A percentile compares a stretch with the other conserved stretches of the same genome.
These are phyloP conservation scores for Nannoperca australis DNA, from an alignment of 2,797 vertebrate genomes.

Conservation along the genomic window DNA sequence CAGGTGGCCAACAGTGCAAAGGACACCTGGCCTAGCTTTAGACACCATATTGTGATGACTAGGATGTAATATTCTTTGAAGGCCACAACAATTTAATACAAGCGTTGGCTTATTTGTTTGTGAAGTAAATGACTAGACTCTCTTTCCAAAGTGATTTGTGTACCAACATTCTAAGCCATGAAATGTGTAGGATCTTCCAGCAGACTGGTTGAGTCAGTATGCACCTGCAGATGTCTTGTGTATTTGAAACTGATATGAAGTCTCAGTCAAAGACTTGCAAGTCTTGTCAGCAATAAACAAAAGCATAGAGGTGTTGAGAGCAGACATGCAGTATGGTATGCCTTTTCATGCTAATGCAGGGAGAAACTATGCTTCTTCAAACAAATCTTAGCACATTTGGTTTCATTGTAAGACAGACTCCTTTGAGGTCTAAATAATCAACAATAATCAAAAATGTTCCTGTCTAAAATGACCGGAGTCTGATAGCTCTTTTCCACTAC, in stretches of 20 bases:
- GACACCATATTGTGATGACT: background rate
- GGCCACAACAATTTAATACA: background rate
- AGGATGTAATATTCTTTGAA: background rate
- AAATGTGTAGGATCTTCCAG: background rate
- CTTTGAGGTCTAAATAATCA: background rate
- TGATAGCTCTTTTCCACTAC: background rate
- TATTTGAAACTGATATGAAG: conserved; percentile 23
- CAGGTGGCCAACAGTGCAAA: background rate
- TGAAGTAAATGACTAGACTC: background rate
- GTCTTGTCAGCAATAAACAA: conserved; percentile 40
- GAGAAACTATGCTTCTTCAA: background rate
- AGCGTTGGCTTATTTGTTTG: background rate
- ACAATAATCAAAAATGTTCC: no score
- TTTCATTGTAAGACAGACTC: background rate
- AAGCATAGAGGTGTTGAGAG: conserved; percentile 21
- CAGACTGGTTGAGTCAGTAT: conserved; percentile 30
- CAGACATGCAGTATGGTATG: conserved; percentile 31
- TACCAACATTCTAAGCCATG: background rate
- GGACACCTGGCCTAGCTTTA: background rate
- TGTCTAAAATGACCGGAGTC: background rate
- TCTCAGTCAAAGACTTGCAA: conserved; percentile 4
- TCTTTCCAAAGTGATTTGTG: background rate
- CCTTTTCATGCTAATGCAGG: conserved; percentile 13
- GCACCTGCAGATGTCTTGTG: conserved; percentile 46
- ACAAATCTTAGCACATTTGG: background rate